phyloP scores from a whole-genome alignment of 2,113 vertebrate genomes.

The Anguilla rostrata region DNA sequence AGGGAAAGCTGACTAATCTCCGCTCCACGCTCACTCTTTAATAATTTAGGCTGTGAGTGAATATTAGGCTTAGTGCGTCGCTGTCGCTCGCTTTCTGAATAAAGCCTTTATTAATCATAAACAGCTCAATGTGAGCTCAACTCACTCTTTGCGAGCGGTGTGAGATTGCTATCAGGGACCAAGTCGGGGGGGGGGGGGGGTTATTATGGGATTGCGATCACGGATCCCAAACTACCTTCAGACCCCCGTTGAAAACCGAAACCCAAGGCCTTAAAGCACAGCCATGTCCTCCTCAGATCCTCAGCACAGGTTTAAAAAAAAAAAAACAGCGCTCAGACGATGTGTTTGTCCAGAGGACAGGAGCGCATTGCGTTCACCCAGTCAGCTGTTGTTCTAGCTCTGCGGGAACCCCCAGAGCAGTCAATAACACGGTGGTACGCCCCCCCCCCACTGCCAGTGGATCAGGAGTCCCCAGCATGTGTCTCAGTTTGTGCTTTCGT shows the following conservation, averaged over 20 bases:
- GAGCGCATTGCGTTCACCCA: neutral
- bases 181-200: no score
- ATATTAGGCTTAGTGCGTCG: neutral
- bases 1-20: neutral
- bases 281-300: neutral
- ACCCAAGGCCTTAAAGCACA: no score
- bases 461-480: neutral
- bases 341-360: neutral
- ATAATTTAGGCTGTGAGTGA: neutral
- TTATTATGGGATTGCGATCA: no score
- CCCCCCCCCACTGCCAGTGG: neutral
- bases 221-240: no score
- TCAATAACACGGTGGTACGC: neutral
- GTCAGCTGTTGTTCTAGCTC: neutral
- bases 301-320: neutral
- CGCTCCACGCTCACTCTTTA: neutral
- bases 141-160: neutral
- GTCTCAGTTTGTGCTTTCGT: no score
- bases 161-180: no score
- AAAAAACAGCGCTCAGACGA: neutral
- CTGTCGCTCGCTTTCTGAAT: neutral
- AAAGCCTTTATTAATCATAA: neutral
- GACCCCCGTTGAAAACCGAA: no score
- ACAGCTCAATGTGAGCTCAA: neutral
- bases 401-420: neutral